Evolutionary conservation across 2,797 vertebrate species (phyloP).

Genomic region (Lophotriccus pileatus): DNA sequence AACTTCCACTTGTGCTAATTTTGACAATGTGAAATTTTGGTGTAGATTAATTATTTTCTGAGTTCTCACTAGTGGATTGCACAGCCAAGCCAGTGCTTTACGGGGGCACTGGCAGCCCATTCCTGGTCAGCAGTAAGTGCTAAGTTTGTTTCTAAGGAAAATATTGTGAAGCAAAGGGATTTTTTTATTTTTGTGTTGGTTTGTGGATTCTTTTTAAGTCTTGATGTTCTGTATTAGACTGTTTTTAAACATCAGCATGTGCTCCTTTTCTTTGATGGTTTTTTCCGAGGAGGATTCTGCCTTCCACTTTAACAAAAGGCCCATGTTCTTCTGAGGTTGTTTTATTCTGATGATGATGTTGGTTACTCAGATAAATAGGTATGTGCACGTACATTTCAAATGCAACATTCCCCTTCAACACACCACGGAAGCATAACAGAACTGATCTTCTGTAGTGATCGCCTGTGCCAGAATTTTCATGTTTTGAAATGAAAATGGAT

Average conservation of each 20-base stretch:
- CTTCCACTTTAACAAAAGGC: constrained; percentile 42
- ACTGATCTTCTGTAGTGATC: constrained; percentile 40
- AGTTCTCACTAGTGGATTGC: not conserved
- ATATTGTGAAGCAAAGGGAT: not conserved
- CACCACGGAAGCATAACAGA: not conserved
- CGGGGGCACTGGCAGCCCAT: not conserved
- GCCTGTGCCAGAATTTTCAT: constrained; percentile 44
- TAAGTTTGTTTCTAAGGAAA: constrained; percentile 20
- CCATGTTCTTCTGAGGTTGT: not conserved
- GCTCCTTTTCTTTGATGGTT: constrained; percentile 45
- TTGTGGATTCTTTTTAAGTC: not conserved
- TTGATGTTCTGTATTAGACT: constrained; percentile 28
- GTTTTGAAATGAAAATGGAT: constrained; percentile 69
- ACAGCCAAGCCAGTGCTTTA: not conserved
- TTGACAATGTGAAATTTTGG: not conserved
- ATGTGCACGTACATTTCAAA: not conserved
- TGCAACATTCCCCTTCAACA: not conserved
- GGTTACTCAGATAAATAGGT: not conserved
- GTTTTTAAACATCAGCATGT: constrained; percentile 51
- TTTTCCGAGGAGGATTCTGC: constrained; percentile 11
- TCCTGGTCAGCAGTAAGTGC: not conserved
- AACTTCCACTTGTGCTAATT: not conserved
- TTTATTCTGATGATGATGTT: constrained; percentile 6
- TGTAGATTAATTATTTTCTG: not conserved
- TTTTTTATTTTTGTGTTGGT: not conserved